Percentiles rank a stretch among this genome's conserved stretches.
These are phyloP conservation scores for Azorinus chamasolen DNA, from an alignment of 2,888 invertebrate genomes.

Conservation along the genomic window DNA sequence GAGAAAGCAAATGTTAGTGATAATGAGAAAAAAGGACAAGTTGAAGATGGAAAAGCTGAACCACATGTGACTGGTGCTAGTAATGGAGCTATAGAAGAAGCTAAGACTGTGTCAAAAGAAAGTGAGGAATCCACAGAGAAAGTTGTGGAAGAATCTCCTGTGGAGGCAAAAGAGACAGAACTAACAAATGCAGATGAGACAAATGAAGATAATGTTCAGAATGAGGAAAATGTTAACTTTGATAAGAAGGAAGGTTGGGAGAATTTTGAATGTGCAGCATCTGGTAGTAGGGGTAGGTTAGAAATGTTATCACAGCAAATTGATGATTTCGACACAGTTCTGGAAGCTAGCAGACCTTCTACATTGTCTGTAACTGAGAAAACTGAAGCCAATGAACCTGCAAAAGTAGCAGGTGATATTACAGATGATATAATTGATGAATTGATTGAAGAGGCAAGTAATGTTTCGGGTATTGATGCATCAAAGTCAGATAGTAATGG, in stretches of 20 bases:
- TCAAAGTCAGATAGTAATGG: neutral
- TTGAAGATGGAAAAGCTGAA: neutral
- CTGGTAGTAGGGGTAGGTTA: conserved; percentile 35
- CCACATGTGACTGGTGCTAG: neutral
- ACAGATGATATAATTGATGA: conserved; percentile 56
- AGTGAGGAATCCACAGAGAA: neutral
- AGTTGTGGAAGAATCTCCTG: neutral
- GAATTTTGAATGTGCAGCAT: conserved; percentile 3
- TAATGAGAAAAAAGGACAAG: neutral
- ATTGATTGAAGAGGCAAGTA: conserved; percentile 20
- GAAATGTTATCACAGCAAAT: conserved; percentile 51
- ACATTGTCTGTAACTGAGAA: neutral
- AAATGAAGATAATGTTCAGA: conserved; percentile 7
- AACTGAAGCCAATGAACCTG: neutral
- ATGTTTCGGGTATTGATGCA: neutral
- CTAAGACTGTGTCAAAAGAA: neutral
- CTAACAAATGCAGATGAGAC: neutral
- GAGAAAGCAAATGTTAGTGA: neutral
- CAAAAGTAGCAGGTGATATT: conserved; percentile 35
- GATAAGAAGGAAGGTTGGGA: neutral
- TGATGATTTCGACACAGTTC: conserved; percentile 56
- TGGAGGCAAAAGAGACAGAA: neutral
- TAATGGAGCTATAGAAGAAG: neutral
- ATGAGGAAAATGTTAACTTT: neutral
- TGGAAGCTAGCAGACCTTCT: conserved; percentile 10